Conservation (phyloP, 2,113 vertebrate species). For the Ia io region DNA sequence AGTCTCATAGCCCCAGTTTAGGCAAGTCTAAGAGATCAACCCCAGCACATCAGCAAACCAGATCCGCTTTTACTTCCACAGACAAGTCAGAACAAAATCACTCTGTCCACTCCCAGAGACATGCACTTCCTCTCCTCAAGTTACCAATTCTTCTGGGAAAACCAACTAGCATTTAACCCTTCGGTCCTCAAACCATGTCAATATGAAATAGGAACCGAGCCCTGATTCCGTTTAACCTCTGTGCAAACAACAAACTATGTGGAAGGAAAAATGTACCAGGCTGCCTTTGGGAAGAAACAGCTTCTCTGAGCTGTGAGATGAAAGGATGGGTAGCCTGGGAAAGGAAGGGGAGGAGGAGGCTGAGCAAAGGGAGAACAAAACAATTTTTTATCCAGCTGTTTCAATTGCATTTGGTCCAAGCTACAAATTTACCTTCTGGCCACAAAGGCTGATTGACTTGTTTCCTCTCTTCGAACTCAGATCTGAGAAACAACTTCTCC, state of each 20-base stretch:
- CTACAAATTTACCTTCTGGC: constrained; percentile 75
- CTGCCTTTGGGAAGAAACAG: constrained; percentile 63
- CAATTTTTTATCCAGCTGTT: constrained; percentile 57
- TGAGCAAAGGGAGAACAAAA: constrained; percentile 42
- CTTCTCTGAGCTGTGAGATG: constrained; percentile 57
- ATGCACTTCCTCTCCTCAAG: constrained; percentile 44
- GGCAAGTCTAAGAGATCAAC: constrained; percentile 18
- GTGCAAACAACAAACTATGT: constrained; percentile 49
- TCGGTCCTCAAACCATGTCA: constrained; percentile 39
- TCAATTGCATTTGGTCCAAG: constrained; percentile 63
- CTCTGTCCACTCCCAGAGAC: constrained; percentile 32
- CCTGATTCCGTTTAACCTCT: constrained; percentile 36
- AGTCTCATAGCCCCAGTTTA: not conserved
- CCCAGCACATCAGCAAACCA: constrained; percentile 21
- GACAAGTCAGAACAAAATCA: constrained; percentile 28
- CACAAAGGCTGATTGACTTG: constrained; percentile 66
- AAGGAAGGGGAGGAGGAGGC: constrained; percentile 26
- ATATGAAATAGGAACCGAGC: constrained; percentile 47
- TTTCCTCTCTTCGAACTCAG: constrained; percentile 57
- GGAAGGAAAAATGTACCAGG: constrained; percentile 46
- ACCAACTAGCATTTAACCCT: constrained; percentile 52
- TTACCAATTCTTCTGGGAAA: constrained; percentile 47
- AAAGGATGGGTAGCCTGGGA: constrained; percentile 61
- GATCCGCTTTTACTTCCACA: constrained; percentile 36
- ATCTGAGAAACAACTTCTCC: constrained; percentile 61